These are phyloP conservation scores for Phymanthus crucifer DNA, from an alignment of 92 coral and sea anemone species.

Conservation along the genomic window DNA sequence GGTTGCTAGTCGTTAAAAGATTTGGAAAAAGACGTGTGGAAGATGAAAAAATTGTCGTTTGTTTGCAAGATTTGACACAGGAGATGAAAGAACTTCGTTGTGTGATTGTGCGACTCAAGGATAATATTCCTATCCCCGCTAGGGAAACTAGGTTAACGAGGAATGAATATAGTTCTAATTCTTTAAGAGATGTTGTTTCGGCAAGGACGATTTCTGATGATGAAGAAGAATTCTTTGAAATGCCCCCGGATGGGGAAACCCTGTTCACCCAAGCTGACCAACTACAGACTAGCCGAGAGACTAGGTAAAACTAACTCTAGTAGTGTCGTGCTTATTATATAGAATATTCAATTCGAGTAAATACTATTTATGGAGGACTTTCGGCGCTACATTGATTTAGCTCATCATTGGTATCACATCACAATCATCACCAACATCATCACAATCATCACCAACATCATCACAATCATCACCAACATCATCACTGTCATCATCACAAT, in stretches of 20 bases:
- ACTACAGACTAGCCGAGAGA: not conserved
- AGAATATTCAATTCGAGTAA: too few species aligned
- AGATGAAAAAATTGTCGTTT: conserved; percentile 66
- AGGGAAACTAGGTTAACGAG: conserved; percentile 28
- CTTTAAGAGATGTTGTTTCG: conserved; percentile 33
- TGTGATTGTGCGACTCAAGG: conserved; percentile 49
- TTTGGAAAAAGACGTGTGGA: conserved; percentile 27
- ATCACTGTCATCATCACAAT: too few species aligned
- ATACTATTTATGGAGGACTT: too few species aligned
- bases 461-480: too few species aligned
- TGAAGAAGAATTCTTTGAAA: conserved; percentile 80
- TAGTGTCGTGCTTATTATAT: too few species aligned
- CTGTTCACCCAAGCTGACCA: not conserved
- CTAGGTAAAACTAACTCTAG: not conserved
- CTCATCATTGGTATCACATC: too few species aligned
- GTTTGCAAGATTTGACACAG: conserved; percentile 57
- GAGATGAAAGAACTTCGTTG: conserved; percentile 80
- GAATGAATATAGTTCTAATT: conserved; percentile 20
- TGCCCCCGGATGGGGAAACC: conserved; percentile 68
- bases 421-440: too few species aligned
- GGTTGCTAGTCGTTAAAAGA: conserved; percentile 57
- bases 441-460: too few species aligned
- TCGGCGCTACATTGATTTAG: too few species aligned
- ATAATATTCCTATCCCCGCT: conserved; percentile 3
- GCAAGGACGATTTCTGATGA: conserved; percentile 63